These are phyloP conservation scores for Stichopus horrens DNA, from an alignment of 53 echinoderm and acorn worm species.

Conservation along the genomic window DNA sequence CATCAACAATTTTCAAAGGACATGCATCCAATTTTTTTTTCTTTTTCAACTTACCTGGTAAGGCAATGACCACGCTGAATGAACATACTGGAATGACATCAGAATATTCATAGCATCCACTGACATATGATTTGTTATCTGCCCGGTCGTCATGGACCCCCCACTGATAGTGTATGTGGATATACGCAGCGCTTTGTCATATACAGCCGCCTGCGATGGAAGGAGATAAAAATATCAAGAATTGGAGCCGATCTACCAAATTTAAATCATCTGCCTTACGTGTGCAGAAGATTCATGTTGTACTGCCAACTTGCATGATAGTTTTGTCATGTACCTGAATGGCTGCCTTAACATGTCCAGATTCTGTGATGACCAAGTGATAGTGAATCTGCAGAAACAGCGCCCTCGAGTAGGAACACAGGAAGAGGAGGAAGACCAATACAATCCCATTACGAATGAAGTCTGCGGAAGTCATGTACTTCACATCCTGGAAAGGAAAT, in stretches of 20 bases:
- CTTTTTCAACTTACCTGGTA: constrained; percentile 45
- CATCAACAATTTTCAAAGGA: too few species aligned
- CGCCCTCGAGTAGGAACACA: constrained; percentile 59
- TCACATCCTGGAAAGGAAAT: background rate
- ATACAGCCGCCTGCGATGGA: constrained; percentile 51
- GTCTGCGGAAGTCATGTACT: constrained; percentile 39
- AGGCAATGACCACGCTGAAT: constrained; percentile 62
- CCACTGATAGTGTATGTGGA: constrained; percentile 67
- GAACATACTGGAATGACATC: constrained; percentile 59
- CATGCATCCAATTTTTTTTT: too few species aligned
- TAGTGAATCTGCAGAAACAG: constrained; percentile 81
- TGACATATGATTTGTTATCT: constrained; percentile 75
- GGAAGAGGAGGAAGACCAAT: constrained; percentile 59
- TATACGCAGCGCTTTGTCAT: constrained; percentile 57
- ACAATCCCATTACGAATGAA: constrained; percentile 73
- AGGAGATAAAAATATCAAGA: background rate
- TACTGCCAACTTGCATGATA: too few species aligned
- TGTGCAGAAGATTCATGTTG: background rate
- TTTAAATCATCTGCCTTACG: background rate
- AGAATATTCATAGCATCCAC: constrained; percentile 65
- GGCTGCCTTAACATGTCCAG: constrained; percentile 78
- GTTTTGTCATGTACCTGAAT: constrained; percentile 66
- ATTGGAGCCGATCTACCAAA: background rate
- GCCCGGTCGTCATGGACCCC: constrained; percentile 67
- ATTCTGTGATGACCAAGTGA: constrained; percentile 85